phyloP scores from a whole-genome alignment of 2,888 invertebrate species.

The Agonopterix subpropinquella region DNA sequence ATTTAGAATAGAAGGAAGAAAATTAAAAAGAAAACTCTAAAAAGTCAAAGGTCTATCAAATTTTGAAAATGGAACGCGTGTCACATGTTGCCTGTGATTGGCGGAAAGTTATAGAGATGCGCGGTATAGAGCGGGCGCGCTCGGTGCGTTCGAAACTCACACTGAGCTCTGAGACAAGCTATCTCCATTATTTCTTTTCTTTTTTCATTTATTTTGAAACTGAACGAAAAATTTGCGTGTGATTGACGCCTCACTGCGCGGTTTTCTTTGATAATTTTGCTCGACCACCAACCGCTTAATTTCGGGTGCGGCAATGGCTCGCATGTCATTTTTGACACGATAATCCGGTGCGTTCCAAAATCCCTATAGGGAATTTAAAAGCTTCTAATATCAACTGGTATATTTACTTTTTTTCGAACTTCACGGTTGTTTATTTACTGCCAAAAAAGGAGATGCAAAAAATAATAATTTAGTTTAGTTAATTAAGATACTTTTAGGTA shows the following conservation, averaged over 20 bases:
- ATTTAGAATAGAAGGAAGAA: background rate
- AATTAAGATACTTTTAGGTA: too few species aligned
- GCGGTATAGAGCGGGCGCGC: slow-evolving; percentile 40
- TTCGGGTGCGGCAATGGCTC: slow-evolving; percentile 23
- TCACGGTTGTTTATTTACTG: too few species aligned
- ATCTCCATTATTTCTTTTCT: slow-evolving; percentile 48
- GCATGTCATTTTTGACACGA: slow-evolving; percentile 53
- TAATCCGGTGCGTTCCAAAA: slow-evolving; percentile 36
- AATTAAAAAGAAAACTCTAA: slow-evolving; percentile 2
- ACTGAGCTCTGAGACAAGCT: slow-evolving; percentile 60
- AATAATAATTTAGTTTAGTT: too few species aligned
- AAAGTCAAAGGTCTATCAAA: background rate
- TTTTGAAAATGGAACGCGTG: slow-evolving; percentile 8
- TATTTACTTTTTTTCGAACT: background rate
- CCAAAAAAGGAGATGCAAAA: too few species aligned
- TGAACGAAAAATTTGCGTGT: slow-evolving; percentile 58
- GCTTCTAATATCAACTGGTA: slow-evolving; percentile 2
- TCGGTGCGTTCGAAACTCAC: slow-evolving; percentile 55
- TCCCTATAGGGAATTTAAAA: slow-evolving; percentile 2
- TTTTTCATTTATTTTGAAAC: slow-evolving; percentile 56
- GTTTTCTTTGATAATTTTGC: slow-evolving; percentile 39
- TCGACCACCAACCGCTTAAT: slow-evolving; percentile 44
- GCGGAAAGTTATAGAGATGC: slow-evolving; percentile 33
- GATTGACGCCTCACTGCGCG: slow-evolving; percentile 44
- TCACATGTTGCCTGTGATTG: slow-evolving; percentile 18